Evolutionary conservation across 2,113 vertebrate genomes (phyloP).

Genomic region (Lipophrys pholis): DNA sequence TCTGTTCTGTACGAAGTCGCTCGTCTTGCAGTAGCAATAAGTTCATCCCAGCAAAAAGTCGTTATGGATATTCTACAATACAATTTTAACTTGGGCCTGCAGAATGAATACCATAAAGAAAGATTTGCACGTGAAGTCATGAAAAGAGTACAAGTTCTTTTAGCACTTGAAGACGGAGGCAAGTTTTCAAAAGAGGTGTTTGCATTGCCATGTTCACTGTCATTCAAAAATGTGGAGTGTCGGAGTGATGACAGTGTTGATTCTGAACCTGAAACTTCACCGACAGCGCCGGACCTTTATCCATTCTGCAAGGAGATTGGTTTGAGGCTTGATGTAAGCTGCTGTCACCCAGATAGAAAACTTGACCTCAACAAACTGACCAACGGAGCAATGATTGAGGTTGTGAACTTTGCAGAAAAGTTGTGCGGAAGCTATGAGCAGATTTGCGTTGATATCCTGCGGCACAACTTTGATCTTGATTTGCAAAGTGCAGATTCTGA

Average conservation of each 20-base stretch:
- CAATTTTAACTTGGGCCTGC: slow-evolving; percentile 12
- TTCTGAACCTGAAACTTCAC: background rate
- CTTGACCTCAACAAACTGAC: slow-evolving; percentile 23
- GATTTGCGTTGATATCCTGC: slow-evolving; percentile 43
- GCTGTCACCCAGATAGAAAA: background rate
- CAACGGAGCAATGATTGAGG: slow-evolving; percentile 42
- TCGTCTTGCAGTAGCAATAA: slow-evolving; percentile 35
- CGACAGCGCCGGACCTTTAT: background rate
- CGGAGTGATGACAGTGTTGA: background rate
- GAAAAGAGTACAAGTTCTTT: background rate
- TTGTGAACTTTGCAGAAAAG: slow-evolving; percentile 33
- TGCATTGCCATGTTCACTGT: background rate
- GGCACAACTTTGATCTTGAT: slow-evolving; percentile 41
- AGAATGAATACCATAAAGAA: background rate
- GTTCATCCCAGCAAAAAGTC: slow-evolving; percentile 41
- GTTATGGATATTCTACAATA: slow-evolving; percentile 53
- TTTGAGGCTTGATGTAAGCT: slow-evolving; percentile 22
- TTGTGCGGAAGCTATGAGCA: slow-evolving; percentile 52
- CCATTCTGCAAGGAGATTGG: slow-evolving; percentile 36
- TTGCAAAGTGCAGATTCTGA: slow-evolving; percentile 16
- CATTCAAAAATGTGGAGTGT: background rate
- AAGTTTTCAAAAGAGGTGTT: slow-evolving; percentile 28
- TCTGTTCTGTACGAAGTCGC: slow-evolving; percentile 7
- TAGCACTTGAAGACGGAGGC: background rate
- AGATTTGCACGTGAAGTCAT: slow-evolving; percentile 15